Conservation (phyloP, 2,113 vertebrate species). For the Epinephelus fuscoguttatus region DNA sequence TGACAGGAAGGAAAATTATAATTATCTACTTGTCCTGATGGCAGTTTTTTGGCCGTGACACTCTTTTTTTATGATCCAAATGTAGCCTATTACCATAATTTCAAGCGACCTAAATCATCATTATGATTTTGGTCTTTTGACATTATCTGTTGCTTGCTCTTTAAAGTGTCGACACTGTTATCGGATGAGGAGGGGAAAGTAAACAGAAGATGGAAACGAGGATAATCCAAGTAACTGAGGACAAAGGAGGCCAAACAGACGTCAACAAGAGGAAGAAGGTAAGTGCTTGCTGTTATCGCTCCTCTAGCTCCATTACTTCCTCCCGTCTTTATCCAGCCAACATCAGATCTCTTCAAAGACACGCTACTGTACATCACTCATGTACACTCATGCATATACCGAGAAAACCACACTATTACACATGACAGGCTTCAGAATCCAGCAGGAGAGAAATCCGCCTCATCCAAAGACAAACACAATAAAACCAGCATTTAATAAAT, state of each 20-base stretch:
- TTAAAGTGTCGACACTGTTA: conserved; percentile 49
- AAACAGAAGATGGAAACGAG: neutral
- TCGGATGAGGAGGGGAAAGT: conserved; percentile 1
- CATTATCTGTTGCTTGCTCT: conserved; percentile 55
- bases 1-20: no score
- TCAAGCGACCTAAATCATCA: neutral
- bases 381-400: conserved; percentile 62
- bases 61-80: neutral
- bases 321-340: conserved; percentile 35
- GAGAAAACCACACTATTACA: conserved; percentile 38
- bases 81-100: neutral
- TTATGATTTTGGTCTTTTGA: neutral
- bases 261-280: conserved; percentile 27
- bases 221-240: conserved; percentile 4
- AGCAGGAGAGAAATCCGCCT: conserved; percentile 31
- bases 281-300: conserved; percentile 26
- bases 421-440: conserved; percentile 38
- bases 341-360: conserved; percentile 55
- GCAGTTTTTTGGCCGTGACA: conserved; percentile 9
- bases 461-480: conserved; percentile 47
- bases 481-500: conserved; percentile 50
- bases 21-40: neutral
- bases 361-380: conserved; percentile 59
- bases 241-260: conserved; percentile 44
- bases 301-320: conserved; percentile 29